These are phyloP conservation scores for Notodonta dromedarius DNA, from an alignment of 2,888 invertebrate species.

Conservation along the genomic window DNA sequence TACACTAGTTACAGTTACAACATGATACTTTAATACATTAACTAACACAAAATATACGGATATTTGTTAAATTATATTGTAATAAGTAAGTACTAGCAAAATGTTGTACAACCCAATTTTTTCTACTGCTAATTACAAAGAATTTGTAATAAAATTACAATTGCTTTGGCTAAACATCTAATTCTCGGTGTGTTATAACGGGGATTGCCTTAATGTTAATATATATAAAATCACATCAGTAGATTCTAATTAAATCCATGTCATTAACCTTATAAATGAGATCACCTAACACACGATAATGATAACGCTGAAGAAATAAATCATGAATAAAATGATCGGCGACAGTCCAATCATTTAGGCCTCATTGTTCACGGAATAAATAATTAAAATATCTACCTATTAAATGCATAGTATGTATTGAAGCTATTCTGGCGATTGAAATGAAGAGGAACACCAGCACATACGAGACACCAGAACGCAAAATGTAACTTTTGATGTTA, in stretches of 20 bases:
- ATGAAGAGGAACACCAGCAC: slow-evolving; percentile 11
- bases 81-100: no score
- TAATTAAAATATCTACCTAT: slow-evolving; percentile 24
- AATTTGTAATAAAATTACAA: neutral
- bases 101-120: neutral
- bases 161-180: neutral
- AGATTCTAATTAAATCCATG: slow-evolving; percentile 22
- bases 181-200: neutral
- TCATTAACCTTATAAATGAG: slow-evolving; percentile 60
- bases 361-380: slow-evolving; percentile 29
- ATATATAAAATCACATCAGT: neutral
- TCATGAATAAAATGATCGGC: slow-evolving; percentile 27
- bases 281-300: slow-evolving; percentile 57
- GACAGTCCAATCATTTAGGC: slow-evolving; percentile 37
- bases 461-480: slow-evolving; percentile 5
- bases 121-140: neutral
- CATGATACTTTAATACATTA: slow-evolving; percentile 44
- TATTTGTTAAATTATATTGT: neutral
- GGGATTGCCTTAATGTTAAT: neutral
- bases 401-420: slow-evolving; percentile 38
- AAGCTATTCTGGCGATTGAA: slow-evolving; percentile 9
- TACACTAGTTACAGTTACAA: slow-evolving; percentile 44
- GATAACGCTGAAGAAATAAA: slow-evolving; percentile 22
- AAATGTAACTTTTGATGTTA: slow-evolving; percentile 10
- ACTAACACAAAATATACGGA: slow-evolving; percentile 8